A percentile compares a stretch with the other conserved stretches of the same genome.
Evolutionary conservation across 2,888 invertebrate species (phyloP).

Genomic region (Hydrotaea cyrtoneurina): DNA sequence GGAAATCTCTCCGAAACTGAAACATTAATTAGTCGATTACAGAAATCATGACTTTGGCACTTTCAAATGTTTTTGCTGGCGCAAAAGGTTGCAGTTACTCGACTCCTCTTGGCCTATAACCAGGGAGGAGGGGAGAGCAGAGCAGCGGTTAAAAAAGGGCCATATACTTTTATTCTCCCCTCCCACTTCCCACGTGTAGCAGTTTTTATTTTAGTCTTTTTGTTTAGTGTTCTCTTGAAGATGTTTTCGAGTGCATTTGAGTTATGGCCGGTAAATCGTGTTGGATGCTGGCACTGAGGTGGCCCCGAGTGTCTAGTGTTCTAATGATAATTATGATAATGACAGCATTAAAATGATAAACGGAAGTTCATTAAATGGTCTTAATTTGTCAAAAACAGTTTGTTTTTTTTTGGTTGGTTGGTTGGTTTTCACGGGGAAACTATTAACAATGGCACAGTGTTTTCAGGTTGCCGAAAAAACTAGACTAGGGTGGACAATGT

Average conservation of each 20-base stretch:
- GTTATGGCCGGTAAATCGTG: background rate
- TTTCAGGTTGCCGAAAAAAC: too few species aligned
- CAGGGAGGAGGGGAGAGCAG: too few species aligned
- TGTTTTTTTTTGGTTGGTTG: background rate
- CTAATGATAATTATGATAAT: slow-evolving; percentile 37
- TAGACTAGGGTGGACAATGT: too few species aligned
- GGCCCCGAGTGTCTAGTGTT: background rate
- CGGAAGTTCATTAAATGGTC: slow-evolving; percentile 63
- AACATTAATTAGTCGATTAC: slow-evolving; percentile 46
- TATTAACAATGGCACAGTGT: background rate
- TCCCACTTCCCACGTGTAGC: background rate
- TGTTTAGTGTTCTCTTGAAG: background rate
- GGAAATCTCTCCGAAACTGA: slow-evolving; percentile 36
- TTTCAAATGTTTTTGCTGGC: background rate
- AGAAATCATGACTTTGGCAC: slow-evolving; percentile 47
- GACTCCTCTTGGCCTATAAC: too few species aligned
- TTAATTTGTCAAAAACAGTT: slow-evolving; percentile 47
- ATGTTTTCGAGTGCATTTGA: slow-evolving; percentile 14
- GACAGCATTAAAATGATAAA: slow-evolving; percentile 46
- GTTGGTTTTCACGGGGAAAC: background rate
- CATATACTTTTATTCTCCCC: background rate
- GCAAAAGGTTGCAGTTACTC: background rate
- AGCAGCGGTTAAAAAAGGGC: too few species aligned
- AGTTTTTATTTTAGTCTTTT: background rate
- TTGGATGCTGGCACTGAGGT: background rate